Conservation (phyloP, 2,888 invertebrate genomes). For the Eumacrocentrus americanus region DNA sequence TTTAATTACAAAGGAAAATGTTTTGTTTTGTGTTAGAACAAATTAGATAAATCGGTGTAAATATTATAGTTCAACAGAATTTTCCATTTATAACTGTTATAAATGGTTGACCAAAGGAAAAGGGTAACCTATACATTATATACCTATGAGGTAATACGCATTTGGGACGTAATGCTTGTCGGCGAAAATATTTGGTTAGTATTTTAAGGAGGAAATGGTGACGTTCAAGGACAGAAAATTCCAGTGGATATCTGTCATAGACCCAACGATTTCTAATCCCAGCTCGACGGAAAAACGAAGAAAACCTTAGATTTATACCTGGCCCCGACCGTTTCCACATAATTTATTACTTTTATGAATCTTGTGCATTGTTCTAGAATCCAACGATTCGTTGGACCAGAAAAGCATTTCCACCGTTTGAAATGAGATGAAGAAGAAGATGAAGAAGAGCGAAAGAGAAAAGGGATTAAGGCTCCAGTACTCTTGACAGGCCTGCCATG, state of each 20-base stretch:
- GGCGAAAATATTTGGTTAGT: background rate
- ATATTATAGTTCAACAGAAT: no score
- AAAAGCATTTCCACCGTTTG: no score
- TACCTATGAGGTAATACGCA: no score
- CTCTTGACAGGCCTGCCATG: background rate
- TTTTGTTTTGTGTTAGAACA: no score
- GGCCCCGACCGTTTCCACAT: constrained; percentile 45
- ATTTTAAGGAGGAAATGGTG: no score
- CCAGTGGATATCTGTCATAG: background rate
- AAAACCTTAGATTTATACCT: constrained; percentile 43
- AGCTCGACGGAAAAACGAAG: constrained; percentile 22
- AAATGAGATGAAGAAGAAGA: no score
- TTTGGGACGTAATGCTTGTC: background rate
- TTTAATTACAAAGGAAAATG: no score
- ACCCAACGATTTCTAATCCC: constrained; percentile 40
- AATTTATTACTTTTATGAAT: constrained; percentile 53
- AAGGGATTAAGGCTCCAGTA: constrained; percentile 39
- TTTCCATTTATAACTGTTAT: no score
- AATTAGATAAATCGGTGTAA: no score
- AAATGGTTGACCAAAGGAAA: no score
- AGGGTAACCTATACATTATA: no score
- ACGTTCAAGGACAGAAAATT: background rate
- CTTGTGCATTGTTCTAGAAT: constrained; percentile 49
- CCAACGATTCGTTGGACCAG: constrained; percentile 39
- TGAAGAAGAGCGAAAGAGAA: constrained; percentile 19